These are phyloP conservation scores for Sphecodes monilicornis DNA, from an alignment of 2,888 invertebrate species.

Conservation along the genomic window DNA sequence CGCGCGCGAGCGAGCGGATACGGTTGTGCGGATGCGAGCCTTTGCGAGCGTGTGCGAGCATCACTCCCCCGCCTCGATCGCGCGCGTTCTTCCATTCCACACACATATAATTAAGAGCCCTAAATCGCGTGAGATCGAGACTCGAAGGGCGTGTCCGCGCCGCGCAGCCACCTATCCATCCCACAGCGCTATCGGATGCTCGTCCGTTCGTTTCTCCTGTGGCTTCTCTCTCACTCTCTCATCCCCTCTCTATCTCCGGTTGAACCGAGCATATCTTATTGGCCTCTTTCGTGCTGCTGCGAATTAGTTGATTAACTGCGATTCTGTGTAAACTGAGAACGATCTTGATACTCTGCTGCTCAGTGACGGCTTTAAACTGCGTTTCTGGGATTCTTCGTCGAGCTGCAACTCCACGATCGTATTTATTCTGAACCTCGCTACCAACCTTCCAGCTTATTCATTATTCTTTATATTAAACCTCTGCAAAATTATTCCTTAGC, in stretches of 20 bases:
- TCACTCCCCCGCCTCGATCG: conserved; percentile 76
- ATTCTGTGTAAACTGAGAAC: conserved; percentile 30
- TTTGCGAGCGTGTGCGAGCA: conserved; percentile 40
- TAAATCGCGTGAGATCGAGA: conserved; percentile 82
- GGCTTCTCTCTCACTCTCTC: conserved; percentile 39
- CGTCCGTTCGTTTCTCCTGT: conserved; percentile 57
- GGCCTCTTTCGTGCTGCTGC: conserved; percentile 40
- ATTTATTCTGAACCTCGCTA: not conserved
- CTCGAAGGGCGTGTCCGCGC: conserved; percentile 75
- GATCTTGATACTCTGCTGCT: conserved; percentile 14
- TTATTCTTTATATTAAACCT: not conserved
- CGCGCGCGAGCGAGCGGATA: conserved; percentile 29
- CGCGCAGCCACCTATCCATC: conserved; percentile 74
- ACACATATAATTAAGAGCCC: conserved; percentile 82
- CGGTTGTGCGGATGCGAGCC: conserved; percentile 59
- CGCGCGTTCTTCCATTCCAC: conserved; percentile 74
- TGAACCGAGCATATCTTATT: conserved; percentile 52
- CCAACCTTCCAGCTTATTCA: not conserved
- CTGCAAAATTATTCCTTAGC: not conserved
- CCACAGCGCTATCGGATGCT: conserved; percentile 69
- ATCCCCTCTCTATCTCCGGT: not conserved
- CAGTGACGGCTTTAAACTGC: conserved; percentile 5
- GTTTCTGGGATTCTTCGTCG: conserved; percentile 1
- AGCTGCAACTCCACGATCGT: not conserved
- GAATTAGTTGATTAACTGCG: conserved; percentile 42